Evolutionary conservation across 2,888 invertebrate genomes (phyloP).

Genomic region (Leucophenga maculata): DNA sequence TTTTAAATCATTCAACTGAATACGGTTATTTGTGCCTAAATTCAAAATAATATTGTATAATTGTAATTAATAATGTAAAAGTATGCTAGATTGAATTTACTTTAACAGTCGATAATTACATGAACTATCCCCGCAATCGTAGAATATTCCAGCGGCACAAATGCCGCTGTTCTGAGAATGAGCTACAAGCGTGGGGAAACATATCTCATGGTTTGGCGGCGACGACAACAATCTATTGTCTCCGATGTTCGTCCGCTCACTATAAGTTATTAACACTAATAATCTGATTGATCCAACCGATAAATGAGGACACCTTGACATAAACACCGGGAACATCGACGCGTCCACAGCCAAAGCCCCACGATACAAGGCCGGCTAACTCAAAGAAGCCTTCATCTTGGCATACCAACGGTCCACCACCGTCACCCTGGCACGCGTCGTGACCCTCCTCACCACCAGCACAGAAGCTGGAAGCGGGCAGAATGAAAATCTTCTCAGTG

Average conservation of each 20-base stretch:
- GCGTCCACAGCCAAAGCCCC: constrained; percentile 96
- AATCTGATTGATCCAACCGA: constrained; percentile 97
- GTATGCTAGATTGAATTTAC: constrained; percentile 44
- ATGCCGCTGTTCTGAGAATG: constrained; percentile 21
- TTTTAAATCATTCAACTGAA: constrained; percentile 53
- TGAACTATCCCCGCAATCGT: constrained; percentile 46
- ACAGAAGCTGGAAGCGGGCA: constrained; percentile 94
- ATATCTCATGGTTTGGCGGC: constrained; percentile 32
- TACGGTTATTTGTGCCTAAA: not conserved
- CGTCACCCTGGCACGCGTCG: constrained; percentile 96
- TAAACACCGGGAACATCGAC: constrained; percentile 96
- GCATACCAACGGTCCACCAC: constrained; percentile 94
- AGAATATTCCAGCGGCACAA: constrained; percentile 37
- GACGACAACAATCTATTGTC: not conserved
- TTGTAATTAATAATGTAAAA: too few species aligned
- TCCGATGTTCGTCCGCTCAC: constrained; percentile 41
- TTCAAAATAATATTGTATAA: too few species aligned
- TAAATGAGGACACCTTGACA: constrained; percentile 94
- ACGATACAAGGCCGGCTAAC: constrained; percentile 92
- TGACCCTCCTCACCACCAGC: constrained; percentile 94
- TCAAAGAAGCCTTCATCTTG: constrained; percentile 94
- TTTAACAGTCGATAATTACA: constrained; percentile 52
- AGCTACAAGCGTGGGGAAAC: constrained; percentile 51
- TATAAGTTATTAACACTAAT: constrained; percentile 94
- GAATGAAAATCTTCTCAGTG: constrained; percentile 93